These are phyloP conservation scores for Tragelaphus eurycerus DNA, from an alignment of 2,797 vertebrate genomes.

Conservation along the genomic window DNA sequence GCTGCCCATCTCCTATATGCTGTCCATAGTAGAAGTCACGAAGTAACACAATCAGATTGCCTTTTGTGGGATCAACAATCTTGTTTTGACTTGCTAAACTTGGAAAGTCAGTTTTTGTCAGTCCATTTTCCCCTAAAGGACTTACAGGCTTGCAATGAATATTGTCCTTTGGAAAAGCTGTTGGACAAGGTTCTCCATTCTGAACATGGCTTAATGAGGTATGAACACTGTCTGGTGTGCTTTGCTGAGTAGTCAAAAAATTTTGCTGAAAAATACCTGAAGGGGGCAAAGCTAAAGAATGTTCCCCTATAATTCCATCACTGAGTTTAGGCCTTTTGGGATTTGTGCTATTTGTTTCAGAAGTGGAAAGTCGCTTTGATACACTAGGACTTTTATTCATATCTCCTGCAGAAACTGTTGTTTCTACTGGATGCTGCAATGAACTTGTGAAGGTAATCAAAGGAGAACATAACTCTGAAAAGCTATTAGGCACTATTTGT, in stretches of 20 bases:
- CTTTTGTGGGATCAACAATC: slow-evolving; percentile 11
- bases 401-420: slow-evolving; percentile 16
- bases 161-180: slow-evolving; percentile 44
- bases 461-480: slow-evolving; percentile 44
- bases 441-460: slow-evolving; percentile 10
- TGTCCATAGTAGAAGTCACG: slow-evolving; percentile 72
- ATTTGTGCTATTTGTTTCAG: background rate
- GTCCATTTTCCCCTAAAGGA: background rate
- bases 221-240: background rate
- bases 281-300: slow-evolving; percentile 11
- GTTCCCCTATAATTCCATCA: background rate
- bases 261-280: background rate
- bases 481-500: slow-evolving; percentile 54
- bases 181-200: slow-evolving; percentile 29
- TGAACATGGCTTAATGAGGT: slow-evolving; percentile 32
- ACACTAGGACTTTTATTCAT: background rate
- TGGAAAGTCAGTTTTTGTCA: background rate
- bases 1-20: slow-evolving; percentile 42
- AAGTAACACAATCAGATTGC: slow-evolving; percentile 44
- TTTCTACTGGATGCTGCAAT: background rate
- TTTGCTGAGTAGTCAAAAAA: background rate
- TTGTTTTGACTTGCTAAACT: slow-evolving; percentile 21
- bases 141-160: background rate
- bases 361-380: slow-evolving; percentile 32
- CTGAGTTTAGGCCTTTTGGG: slow-evolving; percentile 47